Percentiles rank a stretch among this genome's conserved stretches.
Conservation (phyloP, 2,797 vertebrate species). For the Chrysocyon brachyurus region DNA sequence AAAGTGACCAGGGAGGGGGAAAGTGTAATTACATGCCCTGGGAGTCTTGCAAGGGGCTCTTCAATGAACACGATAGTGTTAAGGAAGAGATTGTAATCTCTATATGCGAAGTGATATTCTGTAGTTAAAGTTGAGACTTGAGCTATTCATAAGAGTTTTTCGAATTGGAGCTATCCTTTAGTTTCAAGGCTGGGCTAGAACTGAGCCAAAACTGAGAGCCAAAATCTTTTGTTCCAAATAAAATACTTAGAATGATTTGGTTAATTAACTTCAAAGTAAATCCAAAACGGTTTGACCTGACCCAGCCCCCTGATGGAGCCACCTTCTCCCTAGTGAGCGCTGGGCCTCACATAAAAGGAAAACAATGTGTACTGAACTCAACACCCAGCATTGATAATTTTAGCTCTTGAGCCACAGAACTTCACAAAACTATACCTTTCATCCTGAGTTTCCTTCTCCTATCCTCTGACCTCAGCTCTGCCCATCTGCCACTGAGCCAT, state of each 20-base stretch:
- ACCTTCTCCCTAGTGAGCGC: neutral
- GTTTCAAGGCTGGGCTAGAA: neutral
- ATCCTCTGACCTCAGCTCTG: neutral
- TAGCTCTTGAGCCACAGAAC: neutral
- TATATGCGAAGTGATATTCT: neutral
- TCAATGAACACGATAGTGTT: neutral
- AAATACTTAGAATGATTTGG: constrained; percentile 35
- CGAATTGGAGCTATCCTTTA: neutral
- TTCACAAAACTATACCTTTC: neutral
- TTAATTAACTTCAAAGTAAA: constrained; percentile 58
- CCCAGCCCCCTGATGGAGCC: accelerated
- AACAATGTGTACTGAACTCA: neutral
- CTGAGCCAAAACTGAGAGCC: neutral
- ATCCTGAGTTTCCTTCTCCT: neutral
- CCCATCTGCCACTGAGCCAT: neutral
- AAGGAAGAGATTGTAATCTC: neutral
- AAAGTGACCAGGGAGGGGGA: neutral
- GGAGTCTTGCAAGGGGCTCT: neutral
- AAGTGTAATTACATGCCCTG: neutral
- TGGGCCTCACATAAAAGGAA: neutral
- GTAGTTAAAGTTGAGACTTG: neutral
- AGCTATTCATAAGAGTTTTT: neutral
- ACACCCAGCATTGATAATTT: neutral
- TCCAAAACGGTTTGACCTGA: neutral
- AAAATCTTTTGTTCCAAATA: constrained; percentile 6